Evolutionary conservation across 2,113 vertebrate genomes (phyloP).

Genomic region (Glaucomys volans): DNA sequence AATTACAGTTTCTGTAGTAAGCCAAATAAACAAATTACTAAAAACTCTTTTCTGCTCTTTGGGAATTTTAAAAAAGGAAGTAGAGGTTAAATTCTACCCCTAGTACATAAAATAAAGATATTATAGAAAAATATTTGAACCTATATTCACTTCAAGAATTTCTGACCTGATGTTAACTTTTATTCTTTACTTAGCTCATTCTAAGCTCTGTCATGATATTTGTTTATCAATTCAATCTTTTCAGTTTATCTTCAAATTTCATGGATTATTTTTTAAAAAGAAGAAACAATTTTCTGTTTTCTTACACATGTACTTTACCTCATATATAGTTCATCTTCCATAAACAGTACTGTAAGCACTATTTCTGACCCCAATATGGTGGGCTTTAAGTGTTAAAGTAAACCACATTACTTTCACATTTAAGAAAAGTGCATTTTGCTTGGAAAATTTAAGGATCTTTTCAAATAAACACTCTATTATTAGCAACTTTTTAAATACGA

Average conservation of each 20-base stretch:
- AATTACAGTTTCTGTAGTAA: constrained; percentile 18
- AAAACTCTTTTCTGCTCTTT: constrained; percentile 5
- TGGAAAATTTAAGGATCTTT: background rate
- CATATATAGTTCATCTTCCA: background rate
- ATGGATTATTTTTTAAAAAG: background rate
- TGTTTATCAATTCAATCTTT: background rate
- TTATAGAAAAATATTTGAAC: background rate
- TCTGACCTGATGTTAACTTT: background rate
- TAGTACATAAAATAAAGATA: background rate
- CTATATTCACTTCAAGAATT: background rate
- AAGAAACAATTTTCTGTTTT: background rate
- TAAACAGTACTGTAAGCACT: background rate
- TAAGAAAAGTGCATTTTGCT: constrained; percentile 23
- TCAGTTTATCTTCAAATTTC: background rate
- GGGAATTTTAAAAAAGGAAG: background rate
- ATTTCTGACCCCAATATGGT: background rate
- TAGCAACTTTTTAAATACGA: background rate
- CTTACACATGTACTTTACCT: background rate
- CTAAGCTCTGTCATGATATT: constrained; percentile 12
- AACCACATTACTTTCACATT: background rate
- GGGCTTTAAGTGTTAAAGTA: background rate
- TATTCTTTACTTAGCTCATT: background rate
- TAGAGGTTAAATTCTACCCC: too few species aligned
- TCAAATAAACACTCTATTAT: background rate
- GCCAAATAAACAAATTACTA: background rate